These are phyloP conservation scores for Volucella zonaria DNA, from an alignment of 2,888 invertebrate species.

Conservation along the genomic window DNA sequence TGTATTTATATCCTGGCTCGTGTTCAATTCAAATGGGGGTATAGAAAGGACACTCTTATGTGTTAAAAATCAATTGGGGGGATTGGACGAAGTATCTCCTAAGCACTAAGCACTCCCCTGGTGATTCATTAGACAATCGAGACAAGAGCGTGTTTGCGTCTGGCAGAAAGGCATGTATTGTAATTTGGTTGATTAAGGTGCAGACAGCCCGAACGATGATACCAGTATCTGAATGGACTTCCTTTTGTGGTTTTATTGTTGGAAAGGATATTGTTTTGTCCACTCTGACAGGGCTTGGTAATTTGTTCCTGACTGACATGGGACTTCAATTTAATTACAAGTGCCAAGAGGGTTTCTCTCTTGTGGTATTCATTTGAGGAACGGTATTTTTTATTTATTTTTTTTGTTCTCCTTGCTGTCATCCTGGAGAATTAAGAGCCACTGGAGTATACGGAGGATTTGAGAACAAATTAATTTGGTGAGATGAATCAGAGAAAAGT, in stretches of 20 bases:
- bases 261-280: constrained; percentile 42
- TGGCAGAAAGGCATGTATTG: constrained; percentile 23
- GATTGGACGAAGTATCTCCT: constrained; percentile 24
- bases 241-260: constrained; percentile 15
- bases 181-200: constrained; percentile 56
- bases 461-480: too few relatives aligned
- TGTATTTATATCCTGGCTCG: constrained; percentile 8
- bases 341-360: neutral
- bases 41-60: constrained; percentile 12
- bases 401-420: neutral
- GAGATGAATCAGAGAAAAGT: too few relatives aligned
- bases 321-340: neutral
- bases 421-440: too few relatives aligned
- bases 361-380: constrained; percentile 15
- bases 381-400: neutral
- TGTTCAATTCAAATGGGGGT: constrained; percentile 8
- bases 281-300: constrained; percentile 35
- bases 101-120: constrained; percentile 25
- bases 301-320: constrained; percentile 22
- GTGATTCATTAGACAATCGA: constrained; percentile 56
- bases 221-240: constrained; percentile 28
- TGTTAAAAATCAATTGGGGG: constrained; percentile 39
- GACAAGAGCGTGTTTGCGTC: constrained; percentile 6
- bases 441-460: too few relatives aligned
- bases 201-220: constrained; percentile 19